phyloP scores from a whole-genome alignment of 1,140 invertebrate species.

The Fopius arisanus region DNA sequence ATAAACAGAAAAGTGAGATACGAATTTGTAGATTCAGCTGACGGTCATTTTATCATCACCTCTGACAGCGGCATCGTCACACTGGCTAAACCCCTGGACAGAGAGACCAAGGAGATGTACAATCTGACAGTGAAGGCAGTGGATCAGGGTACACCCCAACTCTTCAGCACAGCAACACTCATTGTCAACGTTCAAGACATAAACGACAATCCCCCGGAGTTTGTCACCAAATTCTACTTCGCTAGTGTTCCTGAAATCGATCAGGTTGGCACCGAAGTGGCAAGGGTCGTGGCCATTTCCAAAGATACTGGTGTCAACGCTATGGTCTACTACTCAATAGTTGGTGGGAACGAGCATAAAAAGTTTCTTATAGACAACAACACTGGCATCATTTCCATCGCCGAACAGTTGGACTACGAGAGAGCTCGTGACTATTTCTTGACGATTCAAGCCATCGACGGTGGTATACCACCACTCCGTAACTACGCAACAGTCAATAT shows the following conservation, averaged over 20 bases:
- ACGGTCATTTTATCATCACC: conserved; percentile 78
- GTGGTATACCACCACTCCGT: conserved; percentile 83
- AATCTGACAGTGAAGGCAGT: conserved; percentile 83
- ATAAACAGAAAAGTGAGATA: conserved; percentile 88
- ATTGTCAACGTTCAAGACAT: conserved; percentile 80
- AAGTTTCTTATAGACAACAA: conserved; percentile 81
- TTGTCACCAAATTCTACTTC: conserved; percentile 79
- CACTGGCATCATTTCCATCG: conserved; percentile 78
- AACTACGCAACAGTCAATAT: conserved; percentile 90
- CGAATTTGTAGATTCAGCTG: conserved; percentile 76
- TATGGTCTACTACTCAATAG: conserved; percentile 87
- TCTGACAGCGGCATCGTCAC: conserved; percentile 84
- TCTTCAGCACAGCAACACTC: conserved; percentile 68
- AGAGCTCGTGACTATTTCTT: conserved; percentile 85
- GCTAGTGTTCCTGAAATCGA: conserved; percentile 79
- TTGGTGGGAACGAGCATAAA: conserved; percentile 87
- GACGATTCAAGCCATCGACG: conserved; percentile 89
- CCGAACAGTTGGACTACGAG: conserved; percentile 86
- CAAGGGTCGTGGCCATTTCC: conserved; percentile 87
- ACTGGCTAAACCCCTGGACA: conserved; percentile 81
- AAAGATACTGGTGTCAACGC: conserved; percentile 93
- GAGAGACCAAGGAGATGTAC: conserved; percentile 85
- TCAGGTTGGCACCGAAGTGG: conserved; percentile 78
- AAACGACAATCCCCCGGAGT: conserved; percentile 95
- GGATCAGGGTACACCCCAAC: conserved; percentile 78